Base-by-base conservation (phyloP, 2,113 vertebrate species). In the Pachycephala philippinensis region DNA sequence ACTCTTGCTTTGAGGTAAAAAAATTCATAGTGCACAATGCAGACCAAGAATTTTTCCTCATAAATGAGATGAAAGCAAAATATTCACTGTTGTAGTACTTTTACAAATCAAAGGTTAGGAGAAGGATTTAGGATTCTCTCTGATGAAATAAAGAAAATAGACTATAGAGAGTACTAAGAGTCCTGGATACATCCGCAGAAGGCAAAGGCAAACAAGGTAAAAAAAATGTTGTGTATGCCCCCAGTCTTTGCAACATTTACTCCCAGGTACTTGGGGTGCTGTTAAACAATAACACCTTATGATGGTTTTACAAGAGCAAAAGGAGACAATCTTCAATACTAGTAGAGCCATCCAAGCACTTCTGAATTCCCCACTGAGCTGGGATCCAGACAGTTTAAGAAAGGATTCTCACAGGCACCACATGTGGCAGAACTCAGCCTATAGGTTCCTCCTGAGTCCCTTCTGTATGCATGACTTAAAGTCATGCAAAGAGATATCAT, bases 41-140 rank as follows among this genome's bases (percentile, higher is more conserved):
- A 89, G 74, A 81, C 81, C 44, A 75, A 96, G 19, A 47, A 15
- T 82, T 79, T 92, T 71, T 47, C 47, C 82, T 96, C 59, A 57
- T 52, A 96, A 95, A 87, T 75, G 33, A 97, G 95, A 81, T 49
- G 3, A 88, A 92, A 81, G 21, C 20, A 75, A 81, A 90, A 54
- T 76, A 94, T 65, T 91, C 71, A 42, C 9, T 6, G 30, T 47
- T 69, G 27, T 54, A 60, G 33, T 56, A 56, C 50, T 93, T 92
- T 79, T 56, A 89, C 70, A 89, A 89, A 91, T 37, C 59, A 80
- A 74, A 87, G 33, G 47, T 10, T 77, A 92, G 79, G 35, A 86
- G 70, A 84, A 69, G 28, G 68, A 80, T 82, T 76, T 64, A 92
- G 68, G 28, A 60, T 95, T 96, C 19, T 80, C 6, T 35, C 27